Evolutionary conservation across 2,888 invertebrate species (phyloP), one percentile per base, ranked within the genome.

Genomic region (Platycheirus rosarum): DNA sequence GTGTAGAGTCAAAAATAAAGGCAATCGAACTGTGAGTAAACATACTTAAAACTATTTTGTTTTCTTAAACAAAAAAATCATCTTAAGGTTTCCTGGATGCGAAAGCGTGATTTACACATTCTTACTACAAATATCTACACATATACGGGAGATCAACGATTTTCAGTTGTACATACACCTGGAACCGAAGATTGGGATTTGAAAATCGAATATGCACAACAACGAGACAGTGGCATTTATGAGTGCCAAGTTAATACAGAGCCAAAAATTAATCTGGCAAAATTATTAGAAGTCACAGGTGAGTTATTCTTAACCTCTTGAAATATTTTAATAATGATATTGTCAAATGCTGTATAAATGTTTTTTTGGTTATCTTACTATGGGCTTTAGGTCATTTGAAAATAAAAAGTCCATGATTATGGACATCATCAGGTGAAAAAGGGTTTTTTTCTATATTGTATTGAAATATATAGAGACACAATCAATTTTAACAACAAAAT

Each of bases 181-280:
- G 94, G 94, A 7, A 95, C 95, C 18, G 96, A 97, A 89, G 96
- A 97, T 90, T 97, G 96, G 96, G 95, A 95, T 90, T 92, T 97
- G 85, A 94, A 94, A 90, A 94, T 97, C 85, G 95, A 95, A 88
- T 96, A 94, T 90, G 96, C 96, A 13, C 96, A 97, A 91, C 93
- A 94, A 53, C 91, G 96, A 20, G 96, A 97, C 89, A 96, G 94
- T 1, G 96, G 96, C 6, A 94, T 96, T 78, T 96, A 96, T 91
- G 96, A 96, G 91, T 96, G 96, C 87, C 96, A 96, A 92, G 95
- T 97, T 86, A 97, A 97, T 91, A 97, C 96, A 0, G 96, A 97
- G 89, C 96, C 96, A 16, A 97, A 96, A 91, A 95, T 96, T 90
- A 96, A 96, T 91, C 93, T 96, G 92, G 96, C 96, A 48, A 93